Evolutionary conservation across 2,888 invertebrate species (phyloP).

Genomic region (Euphydryas editha): DNA sequence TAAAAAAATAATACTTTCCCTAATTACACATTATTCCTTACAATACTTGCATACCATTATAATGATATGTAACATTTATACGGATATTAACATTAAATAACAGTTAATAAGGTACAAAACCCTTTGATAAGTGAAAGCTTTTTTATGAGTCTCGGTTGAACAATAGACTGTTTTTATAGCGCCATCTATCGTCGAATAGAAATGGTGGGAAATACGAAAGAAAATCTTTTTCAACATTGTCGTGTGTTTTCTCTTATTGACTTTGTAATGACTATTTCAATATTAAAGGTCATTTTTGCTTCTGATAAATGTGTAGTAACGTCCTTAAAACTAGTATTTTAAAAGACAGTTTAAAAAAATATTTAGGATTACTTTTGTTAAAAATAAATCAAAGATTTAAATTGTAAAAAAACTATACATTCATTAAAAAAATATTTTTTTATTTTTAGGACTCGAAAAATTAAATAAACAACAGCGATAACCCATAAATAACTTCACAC

Average conservation of each 20-base stretch:
- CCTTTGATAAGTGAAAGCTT: conserved; percentile 8
- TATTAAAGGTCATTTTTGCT: conserved; percentile 31
- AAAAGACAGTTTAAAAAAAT: neutral
- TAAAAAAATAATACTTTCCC: conserved; percentile 36
- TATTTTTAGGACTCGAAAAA: no score
- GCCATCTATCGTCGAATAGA: conserved; percentile 70
- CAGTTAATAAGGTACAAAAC: conserved; percentile 14
- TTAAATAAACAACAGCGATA: no score
- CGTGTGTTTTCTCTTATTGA: conserved; percentile 49
- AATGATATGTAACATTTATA: conserved; percentile 12
- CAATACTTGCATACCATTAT: conserved; percentile 26
- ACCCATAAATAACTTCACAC: no score
- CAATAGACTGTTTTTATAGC: conserved; percentile 52
- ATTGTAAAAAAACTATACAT: no score
- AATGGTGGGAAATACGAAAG: conserved; percentile 64
- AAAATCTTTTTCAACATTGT: conserved; percentile 42
- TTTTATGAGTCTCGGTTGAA: conserved; percentile 41
- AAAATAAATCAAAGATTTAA: no score
- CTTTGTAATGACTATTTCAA: conserved; percentile 29
- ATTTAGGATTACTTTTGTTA: no score
- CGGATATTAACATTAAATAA: conserved; percentile 10
- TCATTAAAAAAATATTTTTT: no score
- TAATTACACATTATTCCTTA: conserved; percentile 36
- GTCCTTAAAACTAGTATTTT: neutral
- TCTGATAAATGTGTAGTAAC: neutral